A percentile compares a stretch with the other conserved stretches of the same genome.
These are phyloP conservation scores for Odontamblyopus rebecca DNA, from an alignment of 2,797 vertebrate species.

Conservation along the genomic window DNA sequence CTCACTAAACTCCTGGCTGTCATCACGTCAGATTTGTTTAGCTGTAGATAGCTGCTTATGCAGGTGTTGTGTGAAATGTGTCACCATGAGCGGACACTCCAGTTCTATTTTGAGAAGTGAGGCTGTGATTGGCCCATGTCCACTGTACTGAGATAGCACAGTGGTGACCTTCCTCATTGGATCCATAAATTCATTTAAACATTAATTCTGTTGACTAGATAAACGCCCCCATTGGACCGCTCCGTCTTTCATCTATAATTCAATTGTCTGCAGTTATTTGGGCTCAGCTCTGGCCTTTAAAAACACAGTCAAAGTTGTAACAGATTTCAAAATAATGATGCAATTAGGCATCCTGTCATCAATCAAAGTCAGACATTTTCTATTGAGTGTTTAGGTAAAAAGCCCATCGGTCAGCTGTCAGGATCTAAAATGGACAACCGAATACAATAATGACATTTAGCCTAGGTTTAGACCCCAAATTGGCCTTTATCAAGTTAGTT, in stretches of 20 bases:
- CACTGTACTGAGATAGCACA: constrained; percentile 23
- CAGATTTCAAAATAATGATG: constrained; percentile 30
- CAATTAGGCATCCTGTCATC: constrained; percentile 29
- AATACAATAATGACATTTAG: not conserved
- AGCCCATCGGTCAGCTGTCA: constrained; percentile 26
- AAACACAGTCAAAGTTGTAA: not conserved
- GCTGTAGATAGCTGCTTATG: constrained; percentile 40
- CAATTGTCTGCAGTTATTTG: constrained; percentile 3
- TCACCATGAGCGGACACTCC: constrained; percentile 22
- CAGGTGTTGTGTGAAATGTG: constrained; percentile 53
- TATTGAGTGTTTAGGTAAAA: constrained; percentile 24
- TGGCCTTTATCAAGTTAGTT: not conserved
- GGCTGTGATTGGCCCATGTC: constrained; percentile 30
- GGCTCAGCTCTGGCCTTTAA: not conserved
- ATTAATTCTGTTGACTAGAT: constrained; percentile 6
- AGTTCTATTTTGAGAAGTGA: constrained; percentile 44
- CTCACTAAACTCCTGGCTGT: constrained; percentile 44
- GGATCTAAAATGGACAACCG: constrained; percentile 7
- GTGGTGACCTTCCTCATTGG: constrained; percentile 37
- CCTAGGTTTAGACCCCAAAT: not conserved
- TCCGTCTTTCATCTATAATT: constrained; percentile 30
- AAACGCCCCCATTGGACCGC: constrained; percentile 5
- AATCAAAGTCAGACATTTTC: constrained; percentile 22
- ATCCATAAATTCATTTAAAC: constrained; percentile 53
- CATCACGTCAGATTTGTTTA: constrained; percentile 62